These are phyloP conservation scores for Heliconius cydno DNA, from an alignment of 2,888 invertebrate genomes.

Conservation along the genomic window DNA sequence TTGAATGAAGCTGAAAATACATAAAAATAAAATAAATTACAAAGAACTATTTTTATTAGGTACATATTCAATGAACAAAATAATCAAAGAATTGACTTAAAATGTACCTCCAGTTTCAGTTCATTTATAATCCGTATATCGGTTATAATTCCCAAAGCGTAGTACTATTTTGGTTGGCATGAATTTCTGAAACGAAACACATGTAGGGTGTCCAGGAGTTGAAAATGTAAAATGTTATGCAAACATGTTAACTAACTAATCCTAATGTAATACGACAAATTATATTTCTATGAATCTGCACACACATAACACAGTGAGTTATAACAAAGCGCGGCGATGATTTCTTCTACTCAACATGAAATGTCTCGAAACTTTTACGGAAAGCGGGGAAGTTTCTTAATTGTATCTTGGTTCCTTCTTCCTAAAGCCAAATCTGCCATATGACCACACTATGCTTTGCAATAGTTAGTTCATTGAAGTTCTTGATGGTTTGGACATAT, in stretches of 20 bases:
- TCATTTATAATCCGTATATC: conserved; percentile 5
- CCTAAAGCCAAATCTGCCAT: too few species aligned
- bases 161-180: conserved; percentile 17
- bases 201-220: neutral
- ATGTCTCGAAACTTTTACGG: neutral
- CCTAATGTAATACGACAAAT: neutral
- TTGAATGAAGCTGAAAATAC: too few species aligned
- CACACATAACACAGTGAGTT: neutral
- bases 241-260: neutral
- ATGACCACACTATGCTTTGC: too few species aligned
- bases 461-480: too few species aligned
- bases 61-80: neutral
- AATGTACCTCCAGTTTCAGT: neutral
- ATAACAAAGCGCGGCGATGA: neutral
- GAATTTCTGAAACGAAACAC: conserved; percentile 16
- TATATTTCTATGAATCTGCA: neutral
- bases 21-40: too few species aligned
- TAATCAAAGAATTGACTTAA: neutral
- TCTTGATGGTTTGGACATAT: too few species aligned
- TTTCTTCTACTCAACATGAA: neutral
- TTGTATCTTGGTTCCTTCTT: too few species aligned
- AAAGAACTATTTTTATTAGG: too few species aligned
- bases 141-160: conserved; percentile 14
- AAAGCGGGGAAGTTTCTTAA: too few species aligned
- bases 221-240: too few species aligned